Evolutionary conservation across 2,888 invertebrate genomes (phyloP), one percentile per base, ranked within the genome.

Genomic region (Scaptomyza parva): DNA sequence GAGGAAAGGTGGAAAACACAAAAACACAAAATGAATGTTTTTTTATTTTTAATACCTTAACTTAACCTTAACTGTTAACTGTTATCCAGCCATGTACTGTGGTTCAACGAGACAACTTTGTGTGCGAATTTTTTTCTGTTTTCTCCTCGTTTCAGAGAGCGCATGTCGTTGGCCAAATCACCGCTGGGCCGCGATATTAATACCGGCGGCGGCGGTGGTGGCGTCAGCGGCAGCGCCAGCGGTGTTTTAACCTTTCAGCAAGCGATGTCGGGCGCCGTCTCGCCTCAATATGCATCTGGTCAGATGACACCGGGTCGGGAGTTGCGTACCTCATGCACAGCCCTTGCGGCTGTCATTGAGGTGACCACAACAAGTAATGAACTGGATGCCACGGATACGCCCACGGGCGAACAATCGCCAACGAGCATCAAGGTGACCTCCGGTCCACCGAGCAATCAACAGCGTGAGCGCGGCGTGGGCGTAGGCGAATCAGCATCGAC

Each of bases 211-310:
- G 88, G 90, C 22, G n/a, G n/a, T n/a, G n/a, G n/a, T n/a, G n/a
- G n/a, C n/a, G n/a, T n/a, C n/a, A n/a, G n/a, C n/a, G n/a, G n/a
- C n/a, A n/a, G n/a, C 54, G 88, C 90, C 33, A 11, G 88, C 53
- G 88, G 90, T 20, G 90, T 91, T 17, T 75, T 91, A 39, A 91
- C 91, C 39, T 89, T 91, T 61, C 91, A 91, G 60, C 91, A 91
- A 58, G 91, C 89, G 14, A 90, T 91, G 85, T 90, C 90, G 26
- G 91, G 91, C 3, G 91, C 91, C 5, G 91, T 91, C 11, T 91
- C 91, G 9, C 91, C 91, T 1, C 91, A 91, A 26, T 90, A 90
- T 47, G 75, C 45, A 33, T 1, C 45, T 1, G 45, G 18, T 17
- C n/a, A 53, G 30, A 41, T 6, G 33, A 24, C 9, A 26, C 41